Base-by-base conservation (phyloP, 2,113 vertebrate genomes). In the Dipodomys merriami region DNA sequence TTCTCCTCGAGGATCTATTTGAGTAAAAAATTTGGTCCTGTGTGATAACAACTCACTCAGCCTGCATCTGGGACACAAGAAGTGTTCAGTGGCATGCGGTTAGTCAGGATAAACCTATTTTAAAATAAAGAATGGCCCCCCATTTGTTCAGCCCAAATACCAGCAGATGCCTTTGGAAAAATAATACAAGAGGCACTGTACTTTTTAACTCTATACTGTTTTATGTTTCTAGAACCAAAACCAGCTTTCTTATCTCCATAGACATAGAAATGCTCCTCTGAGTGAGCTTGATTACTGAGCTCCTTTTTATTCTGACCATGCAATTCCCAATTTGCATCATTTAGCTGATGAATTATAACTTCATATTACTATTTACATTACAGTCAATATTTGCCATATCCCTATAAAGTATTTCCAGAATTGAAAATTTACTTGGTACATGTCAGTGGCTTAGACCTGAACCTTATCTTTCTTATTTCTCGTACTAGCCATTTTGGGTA, bases 31-130 rank as follows among this genome's bases (percentile, higher is more conserved):
- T 71, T 83, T 33, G 57, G 88, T 39, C 12, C 69, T 86, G 44
- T 87, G 68, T 1, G n/a, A 16, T 69, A 83, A 35, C 89, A 73
- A 87, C 91, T 95, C 13, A 64, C 46, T 94, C 30, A 72, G 74
- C 44, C 25, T 44, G 11, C 57, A 79, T 60, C 9, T 72, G 64
- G 73, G 74, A 83, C 16, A 71, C 90, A 49, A 22, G 2, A 19
- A 35, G 73, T 46, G 49, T 68, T 78, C 62, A 73, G 35, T 20
- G 29, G 49, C 68, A 46, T 60, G 27, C 44, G 33, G 29, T 73
- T 64, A 76, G 12, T 44, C 87, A 90, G 85, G 62, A 29, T 20
- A 72, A 64, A 91, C 8, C 29, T 53, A 33, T 77, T 85, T 95
- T 69, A 95, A 89, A 83, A 62, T 77, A 84, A 93, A 86, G 53